phyloP scores from a whole-genome alignment of 2,797 vertebrate genomes.

The Melanotaenia boesemani region DNA sequence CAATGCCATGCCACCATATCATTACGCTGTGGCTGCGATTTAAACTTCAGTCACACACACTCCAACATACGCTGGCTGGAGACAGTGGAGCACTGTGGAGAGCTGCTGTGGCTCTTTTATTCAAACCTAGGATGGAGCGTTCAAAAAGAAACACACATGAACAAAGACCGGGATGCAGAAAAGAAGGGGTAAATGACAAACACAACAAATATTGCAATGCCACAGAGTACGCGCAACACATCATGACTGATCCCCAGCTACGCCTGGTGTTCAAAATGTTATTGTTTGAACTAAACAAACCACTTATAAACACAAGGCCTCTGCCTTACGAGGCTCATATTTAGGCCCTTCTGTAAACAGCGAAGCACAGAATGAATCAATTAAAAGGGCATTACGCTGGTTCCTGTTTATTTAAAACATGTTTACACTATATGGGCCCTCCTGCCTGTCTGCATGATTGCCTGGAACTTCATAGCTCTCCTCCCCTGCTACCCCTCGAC shows the following conservation, averaged over 20 bases:
- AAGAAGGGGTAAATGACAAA: slow-evolving; percentile 21
- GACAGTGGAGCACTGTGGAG: slow-evolving; percentile 57
- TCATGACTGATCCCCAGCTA: slow-evolving; percentile 62
- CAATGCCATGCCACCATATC: slow-evolving; percentile 81
- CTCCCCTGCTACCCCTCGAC: slow-evolving; percentile 67
- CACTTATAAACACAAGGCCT: slow-evolving; percentile 87
- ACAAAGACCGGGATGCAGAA: slow-evolving; percentile 30
- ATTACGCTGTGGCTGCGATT: slow-evolving; percentile 80
- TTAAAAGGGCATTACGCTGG: slow-evolving; percentile 89
- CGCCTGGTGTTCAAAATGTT: slow-evolving; percentile 83
- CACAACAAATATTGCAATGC: slow-evolving; percentile 40
- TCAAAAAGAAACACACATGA: slow-evolving; percentile 38
- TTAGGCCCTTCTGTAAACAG: slow-evolving; percentile 88
- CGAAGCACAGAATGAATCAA: slow-evolving; percentile 88
- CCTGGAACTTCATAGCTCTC: slow-evolving; percentile 77
- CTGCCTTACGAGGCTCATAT: slow-evolving; percentile 85
- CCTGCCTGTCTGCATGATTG: slow-evolving; percentile 80
- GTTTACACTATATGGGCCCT: slow-evolving; percentile 85
- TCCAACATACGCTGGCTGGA: slow-evolving; percentile 42
- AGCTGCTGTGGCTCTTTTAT: slow-evolving; percentile 54
- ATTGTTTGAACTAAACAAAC: slow-evolving; percentile 87
- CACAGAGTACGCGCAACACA: slow-evolving; percentile 51
- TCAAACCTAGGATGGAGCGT: slow-evolving; percentile 46
- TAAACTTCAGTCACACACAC: slow-evolving; percentile 70
- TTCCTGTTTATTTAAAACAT: slow-evolving; percentile 92